These are phyloP conservation scores for Rhopilema esculentum DNA, from an alignment of 30 jellyfish, hydroid and myxozoan genomes.

Conservation along the genomic window DNA sequence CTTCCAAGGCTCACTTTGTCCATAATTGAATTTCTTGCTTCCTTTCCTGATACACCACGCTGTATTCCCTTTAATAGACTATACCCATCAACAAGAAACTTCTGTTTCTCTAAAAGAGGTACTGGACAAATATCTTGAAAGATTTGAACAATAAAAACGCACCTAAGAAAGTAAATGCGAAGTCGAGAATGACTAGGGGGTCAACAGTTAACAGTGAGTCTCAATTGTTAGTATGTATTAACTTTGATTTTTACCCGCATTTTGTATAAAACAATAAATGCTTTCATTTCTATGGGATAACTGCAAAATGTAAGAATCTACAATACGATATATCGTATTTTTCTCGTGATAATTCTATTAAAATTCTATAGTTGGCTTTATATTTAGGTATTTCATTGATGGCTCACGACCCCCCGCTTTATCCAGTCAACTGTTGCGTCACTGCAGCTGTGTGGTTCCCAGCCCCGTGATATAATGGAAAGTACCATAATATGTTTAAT, in stretches of 20 bases:
- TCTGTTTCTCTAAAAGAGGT: not conserved
- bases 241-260: no score
- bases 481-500: not conserved
- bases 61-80: not conserved
- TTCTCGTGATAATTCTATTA: no score
- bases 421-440: not conserved
- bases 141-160: not conserved
- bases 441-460: constrained; percentile 65
- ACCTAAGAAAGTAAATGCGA: not conserved
- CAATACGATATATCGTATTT: no score
- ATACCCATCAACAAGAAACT: not conserved
- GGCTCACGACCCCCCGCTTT: constrained; percentile 23
- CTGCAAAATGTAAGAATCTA: no score
- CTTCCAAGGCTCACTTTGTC: no score
- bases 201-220: no score
- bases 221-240: no score
- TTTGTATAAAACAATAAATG: no score
- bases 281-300: no score
- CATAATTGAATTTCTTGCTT: not conserved
- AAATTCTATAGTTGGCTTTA: no score
- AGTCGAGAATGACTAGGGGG: not conserved
- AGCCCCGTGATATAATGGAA: not conserved
- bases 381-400: not conserved
- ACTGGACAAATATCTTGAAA: not conserved
- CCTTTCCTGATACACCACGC: not conserved